Percentiles rank a stretch among this genome's conserved stretches.
Conservation (phyloP, 1,140 invertebrate species). For the Drosophila santomea region DNA sequence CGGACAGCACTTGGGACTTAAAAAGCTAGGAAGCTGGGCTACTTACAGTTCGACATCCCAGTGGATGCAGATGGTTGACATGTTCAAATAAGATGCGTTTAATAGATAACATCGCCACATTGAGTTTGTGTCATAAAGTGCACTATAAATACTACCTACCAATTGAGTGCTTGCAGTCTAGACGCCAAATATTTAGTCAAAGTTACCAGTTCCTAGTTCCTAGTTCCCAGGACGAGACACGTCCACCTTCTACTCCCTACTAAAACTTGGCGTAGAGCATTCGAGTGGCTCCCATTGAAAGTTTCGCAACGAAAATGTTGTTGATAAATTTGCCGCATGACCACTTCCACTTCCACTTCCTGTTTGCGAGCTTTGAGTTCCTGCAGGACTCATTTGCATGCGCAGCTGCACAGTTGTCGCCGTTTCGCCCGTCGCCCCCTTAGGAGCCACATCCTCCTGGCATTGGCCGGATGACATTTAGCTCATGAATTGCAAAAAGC, state of each 20-base stretch:
- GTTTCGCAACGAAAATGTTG: slow-evolving; percentile 20
- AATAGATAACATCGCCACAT: too few species aligned
- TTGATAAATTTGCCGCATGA: slow-evolving; percentile 35
- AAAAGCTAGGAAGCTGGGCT: not conserved
- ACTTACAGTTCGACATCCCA: not conserved
- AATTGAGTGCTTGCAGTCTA: too few species aligned
- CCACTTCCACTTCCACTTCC: slow-evolving; percentile 35
- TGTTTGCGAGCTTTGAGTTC: slow-evolving; percentile 33
- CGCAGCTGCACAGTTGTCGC: slow-evolving; percentile 69
- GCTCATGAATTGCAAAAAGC: slow-evolving; percentile 82
- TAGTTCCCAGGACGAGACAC: too few species aligned
- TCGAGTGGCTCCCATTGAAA: not conserved
- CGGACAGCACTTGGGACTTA: slow-evolving; percentile 1
- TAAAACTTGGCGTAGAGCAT: not conserved
- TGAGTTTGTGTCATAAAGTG: too few species aligned
- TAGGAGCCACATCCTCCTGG: slow-evolving; percentile 13
- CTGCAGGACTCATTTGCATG: slow-evolving; percentile 75
- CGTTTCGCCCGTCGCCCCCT: slow-evolving; percentile 13
- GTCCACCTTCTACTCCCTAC: not conserved
- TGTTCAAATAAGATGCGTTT: too few species aligned
- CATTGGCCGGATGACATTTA: slow-evolving; percentile 63
- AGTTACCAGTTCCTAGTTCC: too few species aligned
- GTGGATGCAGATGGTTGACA: not conserved
- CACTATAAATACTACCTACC: too few species aligned
- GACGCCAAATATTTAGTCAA: not conserved